Conservation (phyloP, 2,888 invertebrate species). For the Torymus texanus region DNA sequence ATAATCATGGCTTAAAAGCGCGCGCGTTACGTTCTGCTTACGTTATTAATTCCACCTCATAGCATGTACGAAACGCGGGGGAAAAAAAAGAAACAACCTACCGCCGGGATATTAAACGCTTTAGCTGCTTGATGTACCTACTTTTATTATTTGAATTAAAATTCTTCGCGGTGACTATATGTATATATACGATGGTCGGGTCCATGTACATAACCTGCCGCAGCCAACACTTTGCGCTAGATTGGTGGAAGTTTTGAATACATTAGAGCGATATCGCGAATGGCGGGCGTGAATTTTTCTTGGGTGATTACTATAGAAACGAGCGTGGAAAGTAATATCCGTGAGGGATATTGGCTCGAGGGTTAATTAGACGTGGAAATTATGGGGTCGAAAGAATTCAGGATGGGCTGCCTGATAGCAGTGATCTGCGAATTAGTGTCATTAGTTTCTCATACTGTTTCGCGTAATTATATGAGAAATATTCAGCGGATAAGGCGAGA, state of each 20-base stretch:
- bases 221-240: neutral
- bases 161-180: conserved; percentile 1
- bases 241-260: conserved; percentile 16
- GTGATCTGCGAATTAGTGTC: no score
- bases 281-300: neutral
- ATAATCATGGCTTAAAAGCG: no score
- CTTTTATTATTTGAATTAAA: conserved; percentile 40
- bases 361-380: no score
- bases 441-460: no score
- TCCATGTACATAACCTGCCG: neutral
- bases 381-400: no score
- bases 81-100: neutral
- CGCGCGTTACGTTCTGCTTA: neutral
- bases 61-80: neutral
- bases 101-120: conserved; percentile 22
- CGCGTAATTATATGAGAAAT: no score
- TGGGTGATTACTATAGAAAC: neutral
- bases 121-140: neutral
- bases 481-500: no score
- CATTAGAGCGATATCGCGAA: neutral
- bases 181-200: no score
- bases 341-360: no score
- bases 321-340: no score
- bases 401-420: no score
- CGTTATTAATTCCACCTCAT: conserved; percentile 30